Conservation (phyloP, 2,797 vertebrate species). For the Hoplostethus mediterraneus region DNA sequence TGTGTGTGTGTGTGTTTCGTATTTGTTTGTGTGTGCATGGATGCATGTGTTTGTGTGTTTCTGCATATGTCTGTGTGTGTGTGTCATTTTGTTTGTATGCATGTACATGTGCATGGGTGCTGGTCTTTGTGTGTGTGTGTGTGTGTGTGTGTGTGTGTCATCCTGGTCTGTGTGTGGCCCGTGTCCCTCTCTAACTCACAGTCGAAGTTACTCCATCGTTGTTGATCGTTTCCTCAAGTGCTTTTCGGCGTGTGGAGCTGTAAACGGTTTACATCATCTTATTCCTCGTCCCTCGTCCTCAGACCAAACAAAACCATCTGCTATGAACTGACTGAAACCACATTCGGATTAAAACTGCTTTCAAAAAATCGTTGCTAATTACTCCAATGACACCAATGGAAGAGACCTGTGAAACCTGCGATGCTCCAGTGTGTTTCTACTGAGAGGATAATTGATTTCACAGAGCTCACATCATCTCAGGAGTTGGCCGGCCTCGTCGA, state of each 20-base stretch:
- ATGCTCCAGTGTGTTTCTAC: background rate
- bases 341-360: conserved; percentile 37
- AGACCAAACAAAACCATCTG: conserved; percentile 40
- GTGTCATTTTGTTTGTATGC: background rate
- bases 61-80: conserved; percentile 1
- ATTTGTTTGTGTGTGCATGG: background rate
- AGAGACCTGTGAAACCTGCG: background rate
- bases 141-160: conserved; percentile 21
- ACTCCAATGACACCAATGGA: background rate
- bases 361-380: conserved; percentile 25
- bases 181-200: conserved; percentile 8
- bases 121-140: conserved; percentile 10
- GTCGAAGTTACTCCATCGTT: conserved; percentile 21
- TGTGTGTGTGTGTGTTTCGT: background rate
- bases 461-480: background rate
- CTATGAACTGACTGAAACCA: conserved; percentile 18
- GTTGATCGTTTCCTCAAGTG: conserved; percentile 58
- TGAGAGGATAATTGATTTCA: background rate
- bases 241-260: conserved; percentile 26
- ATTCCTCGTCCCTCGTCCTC: conserved; percentile 9
- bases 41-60: background rate
- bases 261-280: conserved; percentile 53
- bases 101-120: background rate
- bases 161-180: conserved; percentile 46
- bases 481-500: background rate